Evolutionary conservation across 2,113 vertebrate genomes (phyloP).

Genomic region (Thomomys bottae): DNA sequence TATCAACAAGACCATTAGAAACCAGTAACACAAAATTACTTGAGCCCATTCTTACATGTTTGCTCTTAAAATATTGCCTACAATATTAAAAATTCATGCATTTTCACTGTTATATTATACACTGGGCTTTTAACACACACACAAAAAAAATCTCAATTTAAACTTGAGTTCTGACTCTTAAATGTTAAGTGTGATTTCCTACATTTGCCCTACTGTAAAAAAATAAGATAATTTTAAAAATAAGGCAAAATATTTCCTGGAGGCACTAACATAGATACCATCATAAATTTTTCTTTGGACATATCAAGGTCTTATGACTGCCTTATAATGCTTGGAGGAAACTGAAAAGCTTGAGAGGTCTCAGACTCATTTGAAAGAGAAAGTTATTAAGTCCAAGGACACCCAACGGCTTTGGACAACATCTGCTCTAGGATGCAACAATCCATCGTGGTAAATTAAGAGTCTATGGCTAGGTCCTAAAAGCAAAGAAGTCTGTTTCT

Average conservation of each 20-base stretch:
- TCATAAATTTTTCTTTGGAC: conserved; percentile 27
- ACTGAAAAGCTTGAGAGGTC: conserved; percentile 8
- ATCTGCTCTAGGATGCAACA: conserved; percentile 53
- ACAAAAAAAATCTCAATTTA: neutral
- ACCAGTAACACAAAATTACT: neutral
- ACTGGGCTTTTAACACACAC: conserved; percentile 19
- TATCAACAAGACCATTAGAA: conserved; percentile 24
- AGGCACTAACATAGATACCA: neutral
- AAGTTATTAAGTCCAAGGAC: conserved; percentile 46
- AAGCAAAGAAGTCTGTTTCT: conserved; percentile 57
- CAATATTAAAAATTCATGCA: neutral
- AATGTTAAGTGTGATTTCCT: conserved; percentile 24
- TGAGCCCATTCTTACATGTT: conserved; percentile 3
- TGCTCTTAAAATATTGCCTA: conserved; percentile 33
- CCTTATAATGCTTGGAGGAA: neutral
- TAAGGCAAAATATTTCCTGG: conserved; percentile 38
- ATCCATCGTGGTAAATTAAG: conserved; percentile 52
- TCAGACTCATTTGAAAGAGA: conserved; percentile 55
- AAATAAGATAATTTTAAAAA: neutral
- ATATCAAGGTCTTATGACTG: conserved; percentile 10
- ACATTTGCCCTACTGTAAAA: neutral
- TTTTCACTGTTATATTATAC: neutral
- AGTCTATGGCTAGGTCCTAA: conserved; percentile 28
- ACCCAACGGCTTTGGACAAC: conserved; percentile 60
- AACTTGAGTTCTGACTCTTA: conserved; percentile 31